These are phyloP conservation scores for Cacatua alba DNA, from an alignment of 2,113 vertebrate species.

Conservation along the genomic window DNA sequence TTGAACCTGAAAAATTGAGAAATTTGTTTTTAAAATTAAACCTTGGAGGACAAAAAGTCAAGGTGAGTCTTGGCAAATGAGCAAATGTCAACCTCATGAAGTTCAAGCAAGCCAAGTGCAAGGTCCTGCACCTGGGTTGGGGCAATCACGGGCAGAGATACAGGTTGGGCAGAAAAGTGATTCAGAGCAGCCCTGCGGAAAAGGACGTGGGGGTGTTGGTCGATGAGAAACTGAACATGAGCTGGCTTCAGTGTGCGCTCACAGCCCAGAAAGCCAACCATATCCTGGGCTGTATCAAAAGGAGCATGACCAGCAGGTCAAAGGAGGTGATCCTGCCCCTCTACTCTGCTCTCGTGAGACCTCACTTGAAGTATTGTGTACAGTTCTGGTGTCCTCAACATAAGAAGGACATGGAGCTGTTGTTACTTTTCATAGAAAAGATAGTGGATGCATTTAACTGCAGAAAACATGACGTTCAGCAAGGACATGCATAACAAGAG, in stretches of 20 bases:
- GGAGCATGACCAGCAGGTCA: background rate
- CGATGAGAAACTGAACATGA: background rate
- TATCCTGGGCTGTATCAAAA: background rate
- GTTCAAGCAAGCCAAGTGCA: background rate
- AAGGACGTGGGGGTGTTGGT: background rate
- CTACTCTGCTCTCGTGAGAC: background rate
- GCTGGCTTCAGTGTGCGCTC: background rate
- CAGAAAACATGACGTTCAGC: background rate
- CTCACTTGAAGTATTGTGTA: background rate
- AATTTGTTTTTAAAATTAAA: background rate
- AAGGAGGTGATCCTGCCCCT: background rate
- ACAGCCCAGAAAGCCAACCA: background rate
- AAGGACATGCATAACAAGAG: background rate
- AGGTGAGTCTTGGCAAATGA: background rate
- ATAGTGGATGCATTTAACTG: background rate
- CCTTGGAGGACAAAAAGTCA: background rate
- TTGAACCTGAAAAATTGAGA: background rate
- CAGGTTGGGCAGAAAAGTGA: background rate
- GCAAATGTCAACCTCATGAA: background rate
- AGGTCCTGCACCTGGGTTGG: background rate
- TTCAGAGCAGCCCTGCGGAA: background rate
- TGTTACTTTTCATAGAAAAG: background rate
- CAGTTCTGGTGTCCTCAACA: background rate
- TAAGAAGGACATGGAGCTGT: background rate
- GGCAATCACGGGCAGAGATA: background rate